Base-by-base conservation (phyloP, 2,888 invertebrate species). In the Habroteleia sp. region DNA sequence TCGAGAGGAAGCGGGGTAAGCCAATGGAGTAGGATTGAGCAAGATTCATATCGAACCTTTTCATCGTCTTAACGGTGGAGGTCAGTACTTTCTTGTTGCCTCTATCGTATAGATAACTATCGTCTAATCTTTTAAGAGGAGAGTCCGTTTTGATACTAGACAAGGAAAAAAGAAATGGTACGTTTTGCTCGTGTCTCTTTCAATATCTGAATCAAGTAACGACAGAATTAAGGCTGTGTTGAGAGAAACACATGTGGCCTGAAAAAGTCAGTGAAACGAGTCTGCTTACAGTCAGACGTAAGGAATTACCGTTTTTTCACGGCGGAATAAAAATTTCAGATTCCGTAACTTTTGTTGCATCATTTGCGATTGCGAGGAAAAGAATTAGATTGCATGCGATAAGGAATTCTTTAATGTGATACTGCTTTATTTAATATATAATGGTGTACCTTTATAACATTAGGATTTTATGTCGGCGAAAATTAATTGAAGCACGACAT, bases 81-180 rank as follows among this genome's bases (percentile, higher is more conserved):
- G 54, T 50, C 63, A 33, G 68, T 63, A 37, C 56, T 74, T 69
- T 69, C 54, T 63, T 35, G 52, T 68, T 62, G 58, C 71, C 56
- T 76, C 62, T 62, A 77, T 77, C 76, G 72, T 58, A 46, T 29
- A 72, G 73, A 77, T 78, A 73, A 74, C 77, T 74, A 78, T 76
- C 74, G 72, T 74, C 71, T 76, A 78, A 79, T 80, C 77, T 77
- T 66, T 60, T 69, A 76, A 74, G 66, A 74, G 73, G 58, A 50
- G 60, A 66, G 66, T 60, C 42, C 48, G 54, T 68, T 68, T 23
- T 52, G 58, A 76, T 66, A 77, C 73, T 60, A 68, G 76, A 52
- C 72, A 46, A 37, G 60, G 62, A 17, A 66, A 77, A 77, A 80
- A 79, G 77, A 81, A 79, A 79, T 77, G 56, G 77, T 60, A 66